phyloP scores from a whole-genome alignment of 2,113 vertebrate genomes.

The Cromileptes altivelis region DNA sequence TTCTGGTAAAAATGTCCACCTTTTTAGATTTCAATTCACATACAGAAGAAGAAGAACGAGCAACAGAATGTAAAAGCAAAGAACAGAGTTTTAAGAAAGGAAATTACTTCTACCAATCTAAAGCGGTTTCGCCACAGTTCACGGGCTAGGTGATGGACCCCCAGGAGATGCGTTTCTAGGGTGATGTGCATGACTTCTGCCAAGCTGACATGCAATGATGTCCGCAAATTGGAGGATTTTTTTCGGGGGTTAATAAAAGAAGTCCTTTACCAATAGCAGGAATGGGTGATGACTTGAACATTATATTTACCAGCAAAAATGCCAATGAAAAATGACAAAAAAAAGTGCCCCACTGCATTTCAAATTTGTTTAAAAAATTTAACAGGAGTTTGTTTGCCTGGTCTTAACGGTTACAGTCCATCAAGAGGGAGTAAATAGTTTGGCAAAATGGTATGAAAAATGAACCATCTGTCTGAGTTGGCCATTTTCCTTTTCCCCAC shows the following conservation, averaged over 20 bases:
- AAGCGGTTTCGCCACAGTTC: conserved; percentile 64
- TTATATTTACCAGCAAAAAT: conserved; percentile 80
- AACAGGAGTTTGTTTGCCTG: conserved; percentile 45
- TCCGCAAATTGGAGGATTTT: conserved; percentile 63
- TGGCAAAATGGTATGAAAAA: conserved; percentile 78
- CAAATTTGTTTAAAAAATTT: conserved; percentile 47
- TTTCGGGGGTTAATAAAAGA: conserved; percentile 77
- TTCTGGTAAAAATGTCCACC: conserved; percentile 67
- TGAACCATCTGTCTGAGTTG: conserved; percentile 54
- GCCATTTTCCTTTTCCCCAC: conserved; percentile 54
- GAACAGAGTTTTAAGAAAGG: conserved; percentile 25
- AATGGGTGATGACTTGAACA: conserved; percentile 63
- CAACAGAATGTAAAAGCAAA: conserved; percentile 62
- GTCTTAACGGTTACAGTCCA: conserved; percentile 69
- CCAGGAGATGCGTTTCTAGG: conserved; percentile 39
- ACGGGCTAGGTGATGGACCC: conserved; percentile 32
- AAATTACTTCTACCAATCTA: conserved; percentile 51
- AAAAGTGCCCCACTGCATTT: conserved; percentile 73
- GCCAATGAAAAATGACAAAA: conserved; percentile 54
- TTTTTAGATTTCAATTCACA: conserved; percentile 61
- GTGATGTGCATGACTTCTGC: conserved; percentile 35
- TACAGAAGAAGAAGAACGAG: conserved; percentile 51
- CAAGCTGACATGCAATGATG: conserved; percentile 72
- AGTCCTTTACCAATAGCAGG: conserved; percentile 74
- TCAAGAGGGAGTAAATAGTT: conserved; percentile 74